phyloP scores from a whole-genome alignment of 2,888 invertebrate species.

The Cosmorhoe ocellata region DNA sequence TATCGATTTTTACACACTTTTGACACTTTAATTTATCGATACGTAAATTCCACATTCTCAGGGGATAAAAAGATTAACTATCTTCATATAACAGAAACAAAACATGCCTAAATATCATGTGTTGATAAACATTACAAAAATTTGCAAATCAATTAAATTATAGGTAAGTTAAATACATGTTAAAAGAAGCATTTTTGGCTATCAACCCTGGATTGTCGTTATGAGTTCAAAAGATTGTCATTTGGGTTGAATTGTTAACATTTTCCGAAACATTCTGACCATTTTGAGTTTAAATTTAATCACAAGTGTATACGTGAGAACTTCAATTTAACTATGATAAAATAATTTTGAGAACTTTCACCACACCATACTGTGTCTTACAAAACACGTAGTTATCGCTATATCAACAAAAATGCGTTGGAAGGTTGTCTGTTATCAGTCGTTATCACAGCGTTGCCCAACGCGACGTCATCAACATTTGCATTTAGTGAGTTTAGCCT shows the following conservation, averaged over 20 bases:
- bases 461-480: constrained; percentile 27
- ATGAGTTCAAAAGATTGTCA: not conserved
- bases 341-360: not conserved
- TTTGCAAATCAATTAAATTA: too few relatives aligned
- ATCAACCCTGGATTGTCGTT: not conserved
- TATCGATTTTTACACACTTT: too few relatives aligned
- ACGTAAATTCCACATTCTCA: not conserved
- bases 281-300: too few relatives aligned
- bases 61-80: not conserved
- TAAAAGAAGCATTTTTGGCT: too few relatives aligned
- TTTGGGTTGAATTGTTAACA: not conserved
- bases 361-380: not conserved
- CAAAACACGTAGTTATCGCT: constrained; percentile 23
- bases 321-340: not conserved
- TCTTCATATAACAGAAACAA: too few relatives aligned
- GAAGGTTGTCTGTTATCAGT: constrained; percentile 39
- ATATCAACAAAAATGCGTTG: constrained; percentile 31
- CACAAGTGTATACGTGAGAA: too few relatives aligned
- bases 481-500: constrained; percentile 24
- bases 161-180: too few relatives aligned
- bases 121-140: too few relatives aligned
- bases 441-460: constrained; percentile 32
- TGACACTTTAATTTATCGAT: not conserved
- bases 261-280: too few relatives aligned
- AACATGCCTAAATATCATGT: too few relatives aligned